Conservation (phyloP, 2,888 invertebrate genomes). For the Lithophane socia region DNA sequence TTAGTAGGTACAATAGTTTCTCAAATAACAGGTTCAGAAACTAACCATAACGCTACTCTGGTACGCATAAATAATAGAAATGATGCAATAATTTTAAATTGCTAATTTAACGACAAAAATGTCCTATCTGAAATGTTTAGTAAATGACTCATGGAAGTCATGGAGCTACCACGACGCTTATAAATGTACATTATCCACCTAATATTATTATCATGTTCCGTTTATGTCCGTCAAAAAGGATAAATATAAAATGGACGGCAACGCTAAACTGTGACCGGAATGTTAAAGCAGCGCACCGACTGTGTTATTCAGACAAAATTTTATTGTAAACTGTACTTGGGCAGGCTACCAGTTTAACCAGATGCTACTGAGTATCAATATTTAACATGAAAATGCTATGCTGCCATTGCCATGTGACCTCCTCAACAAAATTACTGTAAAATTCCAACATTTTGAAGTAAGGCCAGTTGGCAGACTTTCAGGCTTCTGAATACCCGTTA, state of each 20-base stretch:
- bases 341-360: neutral
- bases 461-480: neutral
- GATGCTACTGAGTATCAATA: neutral
- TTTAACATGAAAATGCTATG: neutral
- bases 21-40: neutral
- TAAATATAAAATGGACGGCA: constrained; percentile 5
- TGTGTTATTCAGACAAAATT: neutral
- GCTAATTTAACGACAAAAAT: neutral
- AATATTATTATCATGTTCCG: neutral
- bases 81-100: neutral
- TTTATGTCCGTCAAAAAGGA: neutral
- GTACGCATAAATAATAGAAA: neutral
- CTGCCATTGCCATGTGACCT: neutral
- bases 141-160: neutral
- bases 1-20: neutral
- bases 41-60: neutral
- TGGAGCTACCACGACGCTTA: neutral
- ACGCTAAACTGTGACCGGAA: constrained; percentile 30
- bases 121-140: neutral
- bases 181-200: neutral
- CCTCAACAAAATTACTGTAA: neutral
- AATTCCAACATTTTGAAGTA: neutral
- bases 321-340: constrained; percentile 2
- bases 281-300: constrained; percentile 14
- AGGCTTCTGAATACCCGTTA: neutral